Conservation (phyloP, 2,888 invertebrate species). For the Nowickia ferox region DNA sequence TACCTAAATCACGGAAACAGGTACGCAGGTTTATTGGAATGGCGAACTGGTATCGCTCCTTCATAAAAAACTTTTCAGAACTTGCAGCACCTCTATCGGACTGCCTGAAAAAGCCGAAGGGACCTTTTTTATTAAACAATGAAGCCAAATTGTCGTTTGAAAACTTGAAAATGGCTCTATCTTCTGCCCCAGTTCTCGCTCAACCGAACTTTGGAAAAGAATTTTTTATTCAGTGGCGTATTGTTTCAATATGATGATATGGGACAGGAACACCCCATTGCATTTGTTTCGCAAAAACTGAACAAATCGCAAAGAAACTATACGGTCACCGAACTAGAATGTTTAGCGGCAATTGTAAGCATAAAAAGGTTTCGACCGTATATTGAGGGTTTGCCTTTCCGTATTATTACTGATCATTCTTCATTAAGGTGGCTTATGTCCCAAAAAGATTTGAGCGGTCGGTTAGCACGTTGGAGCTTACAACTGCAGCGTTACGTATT, state of each 20-base stretch:
- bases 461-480: too few species aligned
- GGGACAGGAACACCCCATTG: constrained; percentile 47
- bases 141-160: constrained; percentile 23
- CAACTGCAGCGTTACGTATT: too few species aligned
- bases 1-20: constrained; percentile 28
- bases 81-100: constrained; percentile 51
- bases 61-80: not conserved
- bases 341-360: constrained; percentile 13
- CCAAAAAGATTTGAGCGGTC: too few species aligned
- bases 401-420: constrained; percentile 28
- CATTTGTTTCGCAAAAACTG: constrained; percentile 60
- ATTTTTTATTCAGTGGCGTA: too few species aligned
- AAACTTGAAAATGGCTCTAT: constrained; percentile 39
- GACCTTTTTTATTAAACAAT: constrained; percentile 15
- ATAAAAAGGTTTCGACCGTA: constrained; percentile 37
- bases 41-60: too few species aligned
- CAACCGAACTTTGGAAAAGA: constrained; percentile 9
- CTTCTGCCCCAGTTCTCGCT: constrained; percentile 32
- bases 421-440: constrained; percentile 10
- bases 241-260: too few species aligned
- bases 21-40: constrained; percentile 16
- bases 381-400: constrained; percentile 47
- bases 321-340: constrained; percentile 10
- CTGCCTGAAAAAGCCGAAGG: constrained; percentile 28
- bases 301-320: constrained; percentile 28